phyloP scores from a whole-genome alignment of 1,140 invertebrate species.

The Drosophila equinoxialis region DNA sequence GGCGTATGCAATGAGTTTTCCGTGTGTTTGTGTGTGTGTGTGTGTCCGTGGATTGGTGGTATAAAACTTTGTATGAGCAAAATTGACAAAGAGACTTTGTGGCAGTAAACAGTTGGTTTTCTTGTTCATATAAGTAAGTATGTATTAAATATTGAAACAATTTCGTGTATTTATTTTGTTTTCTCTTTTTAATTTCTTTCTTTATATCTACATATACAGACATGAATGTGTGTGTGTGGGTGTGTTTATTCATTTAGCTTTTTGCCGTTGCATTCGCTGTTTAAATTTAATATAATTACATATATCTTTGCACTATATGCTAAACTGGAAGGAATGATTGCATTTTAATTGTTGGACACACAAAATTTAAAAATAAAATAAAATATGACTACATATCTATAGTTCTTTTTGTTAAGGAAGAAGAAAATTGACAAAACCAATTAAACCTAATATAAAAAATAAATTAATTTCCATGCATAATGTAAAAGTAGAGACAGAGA shows the following conservation, averaged over 20 bases:
- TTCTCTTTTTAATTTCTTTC: background rate
- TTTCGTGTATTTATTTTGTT: background rate
- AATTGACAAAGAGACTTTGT: conserved; percentile 9
- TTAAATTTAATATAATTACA: conserved; percentile 70
- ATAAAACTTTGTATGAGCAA: background rate
- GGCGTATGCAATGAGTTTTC: background rate
- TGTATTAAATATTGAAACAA: conserved; percentile 1
- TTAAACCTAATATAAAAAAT: conserved; percentile 40
- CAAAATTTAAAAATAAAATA: conserved; percentile 55
- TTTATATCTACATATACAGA: background rate
- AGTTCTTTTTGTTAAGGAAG: conserved; percentile 23
- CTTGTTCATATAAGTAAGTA: background rate
- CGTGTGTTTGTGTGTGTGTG: background rate
- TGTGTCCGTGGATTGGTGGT: background rate
- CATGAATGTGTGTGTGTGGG: background rate
- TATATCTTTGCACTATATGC: conserved; percentile 71
- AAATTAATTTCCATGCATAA: conserved; percentile 10
- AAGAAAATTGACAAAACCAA: conserved; percentile 35
- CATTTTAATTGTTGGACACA: conserved; percentile 73
- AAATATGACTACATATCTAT: conserved; percentile 17
- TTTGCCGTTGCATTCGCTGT: conserved; percentile 26
- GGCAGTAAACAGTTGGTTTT: conserved; percentile 7
- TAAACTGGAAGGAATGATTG: conserved; percentile 77
- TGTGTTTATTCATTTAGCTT: background rate
- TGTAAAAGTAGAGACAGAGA: too few relatives aligned